Percentiles rank a stretch among this genome's conserved stretches.
These are phyloP conservation scores for Neopelma chrysocephalum DNA, from an alignment of 2,797 vertebrate genomes.

Conservation along the genomic window DNA sequence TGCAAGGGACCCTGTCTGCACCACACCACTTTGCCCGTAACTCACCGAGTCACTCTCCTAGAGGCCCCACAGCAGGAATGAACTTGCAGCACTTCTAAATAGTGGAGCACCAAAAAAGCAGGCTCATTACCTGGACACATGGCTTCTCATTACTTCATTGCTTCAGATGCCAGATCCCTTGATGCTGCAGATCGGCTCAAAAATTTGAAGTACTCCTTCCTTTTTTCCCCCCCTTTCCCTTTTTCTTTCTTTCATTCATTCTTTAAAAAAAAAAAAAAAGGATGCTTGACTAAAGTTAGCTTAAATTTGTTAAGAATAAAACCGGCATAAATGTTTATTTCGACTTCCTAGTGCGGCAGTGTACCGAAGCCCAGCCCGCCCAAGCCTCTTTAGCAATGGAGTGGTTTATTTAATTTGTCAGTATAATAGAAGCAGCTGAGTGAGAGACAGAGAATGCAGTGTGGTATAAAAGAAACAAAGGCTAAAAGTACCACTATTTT, in stretches of 20 bases:
- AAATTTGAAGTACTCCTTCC: constrained; percentile 56
- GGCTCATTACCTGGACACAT: constrained; percentile 60
- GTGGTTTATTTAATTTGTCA: constrained; percentile 99
- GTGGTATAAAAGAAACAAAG: constrained; percentile 92
- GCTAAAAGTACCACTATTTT: constrained; percentile 98
- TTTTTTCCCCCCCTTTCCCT: not conserved
- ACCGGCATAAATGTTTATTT: constrained; percentile 72
- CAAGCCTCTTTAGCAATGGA: constrained; percentile 85
- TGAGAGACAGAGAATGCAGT: constrained; percentile 88
- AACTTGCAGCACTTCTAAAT: constrained; percentile 1
- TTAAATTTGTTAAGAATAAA: constrained; percentile 65
- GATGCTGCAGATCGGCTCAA: constrained; percentile 53
- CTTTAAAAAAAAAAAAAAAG: not conserved
- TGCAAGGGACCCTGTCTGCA: not conserved
- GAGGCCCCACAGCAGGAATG: constrained; percentile 44
- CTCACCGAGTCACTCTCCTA: constrained; percentile 67
- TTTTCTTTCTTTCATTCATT: not conserved
- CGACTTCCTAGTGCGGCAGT: constrained; percentile 76
- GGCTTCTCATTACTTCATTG: constrained; percentile 61
- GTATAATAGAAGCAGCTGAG: constrained; percentile 94
- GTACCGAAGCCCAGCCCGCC: constrained; percentile 79
- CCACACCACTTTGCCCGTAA: constrained; percentile 12
- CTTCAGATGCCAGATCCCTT: constrained; percentile 51
- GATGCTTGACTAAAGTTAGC: constrained; percentile 56
- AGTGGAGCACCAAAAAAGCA: constrained; percentile 41